Percentiles rank a stretch among this genome's conserved stretches.
Conservation (phyloP, 2,888 invertebrate species). For the Aromia moschata region DNA sequence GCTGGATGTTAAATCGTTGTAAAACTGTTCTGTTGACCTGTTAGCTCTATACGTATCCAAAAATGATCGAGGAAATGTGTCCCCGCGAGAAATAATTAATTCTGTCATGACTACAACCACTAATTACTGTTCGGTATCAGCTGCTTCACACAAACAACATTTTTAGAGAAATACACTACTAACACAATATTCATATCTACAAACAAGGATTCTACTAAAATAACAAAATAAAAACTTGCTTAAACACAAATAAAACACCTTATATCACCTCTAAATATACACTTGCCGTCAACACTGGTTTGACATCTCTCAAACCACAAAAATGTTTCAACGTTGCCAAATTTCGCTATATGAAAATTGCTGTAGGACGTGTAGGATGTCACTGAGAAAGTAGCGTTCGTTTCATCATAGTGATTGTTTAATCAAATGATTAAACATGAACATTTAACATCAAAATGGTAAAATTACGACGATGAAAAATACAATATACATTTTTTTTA, state of each 20-base stretch:
- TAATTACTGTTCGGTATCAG: too few species aligned
- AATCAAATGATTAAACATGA: too few species aligned
- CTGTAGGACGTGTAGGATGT: too few species aligned
- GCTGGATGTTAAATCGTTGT: constrained; percentile 64
- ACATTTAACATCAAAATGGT: too few species aligned
- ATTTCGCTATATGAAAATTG: too few species aligned
- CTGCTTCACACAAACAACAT: too few species aligned
- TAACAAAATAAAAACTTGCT: neutral
- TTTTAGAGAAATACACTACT: neutral
- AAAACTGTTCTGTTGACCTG: constrained; percentile 58
- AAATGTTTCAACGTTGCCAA: too few species aligned
- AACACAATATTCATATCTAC: neutral
- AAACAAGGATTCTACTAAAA: neutral
- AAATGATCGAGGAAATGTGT: constrained; percentile 62
- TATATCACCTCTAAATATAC: constrained; percentile 23
- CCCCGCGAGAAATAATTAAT: constrained; percentile 61
- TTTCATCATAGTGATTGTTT: too few species aligned
- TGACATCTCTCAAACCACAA: too few species aligned
- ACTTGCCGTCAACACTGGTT: neutral
- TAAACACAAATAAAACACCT: neutral
- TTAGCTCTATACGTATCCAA: constrained; percentile 60
- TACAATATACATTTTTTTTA: too few species aligned
- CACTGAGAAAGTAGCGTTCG: too few species aligned
- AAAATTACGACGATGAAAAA: too few species aligned
- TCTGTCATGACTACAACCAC: constrained; percentile 56